Base-by-base conservation (phyloP, 2,113 vertebrate species). In the Acanthochromis polyacanthus region DNA sequence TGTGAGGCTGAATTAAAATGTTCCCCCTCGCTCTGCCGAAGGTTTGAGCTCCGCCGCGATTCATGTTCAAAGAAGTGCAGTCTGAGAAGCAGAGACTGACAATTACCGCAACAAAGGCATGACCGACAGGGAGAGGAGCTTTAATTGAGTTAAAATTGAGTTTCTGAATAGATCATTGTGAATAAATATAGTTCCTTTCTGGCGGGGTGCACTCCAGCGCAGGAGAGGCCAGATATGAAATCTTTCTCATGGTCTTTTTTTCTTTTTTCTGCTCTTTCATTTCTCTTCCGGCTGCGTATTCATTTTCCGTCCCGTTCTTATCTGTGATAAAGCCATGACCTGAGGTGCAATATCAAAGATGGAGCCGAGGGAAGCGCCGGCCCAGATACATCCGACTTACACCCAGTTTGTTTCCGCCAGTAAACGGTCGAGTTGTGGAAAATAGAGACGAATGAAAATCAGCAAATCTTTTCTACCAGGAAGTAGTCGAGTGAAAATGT, bases 81-180 rank as follows among this genome's bases (percentile, higher is more conserved):
- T 77, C 83, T 83, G 89, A 88, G 84, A 81, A 82, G 86, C 69
- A 65, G 38, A 82, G 71, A 78, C 85, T 67, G 78, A 90, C 85
- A 81, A 92, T 91, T 90, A 89, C 81, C 36, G 61, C 80, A 81
- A 92, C 87, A 88, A 92, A 90, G 87, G 83, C 89, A 84, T 91
- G 89, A 89, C 89, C 55, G 85, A 82, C 91, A 72, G 78, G 84
- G 88, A 92, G 86, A 85, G 88, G 10, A 60, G 83, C 88, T 88
- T 89, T 91, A 90, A 90, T 91, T 91, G 89, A 91, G 85, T 91
- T 89, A 89, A 85, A 88, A 91, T 91, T 89, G 83, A 87, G 80
- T 89, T 90, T 89, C 60, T 92, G 81, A 92, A 92, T 87, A 86
- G 83, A 91, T 92, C 85, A 90, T 89, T 90, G 88, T 88, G 87